phyloP scores from a whole-genome alignment of 23 tunicate species.

The Ascidia mentula region DNA sequence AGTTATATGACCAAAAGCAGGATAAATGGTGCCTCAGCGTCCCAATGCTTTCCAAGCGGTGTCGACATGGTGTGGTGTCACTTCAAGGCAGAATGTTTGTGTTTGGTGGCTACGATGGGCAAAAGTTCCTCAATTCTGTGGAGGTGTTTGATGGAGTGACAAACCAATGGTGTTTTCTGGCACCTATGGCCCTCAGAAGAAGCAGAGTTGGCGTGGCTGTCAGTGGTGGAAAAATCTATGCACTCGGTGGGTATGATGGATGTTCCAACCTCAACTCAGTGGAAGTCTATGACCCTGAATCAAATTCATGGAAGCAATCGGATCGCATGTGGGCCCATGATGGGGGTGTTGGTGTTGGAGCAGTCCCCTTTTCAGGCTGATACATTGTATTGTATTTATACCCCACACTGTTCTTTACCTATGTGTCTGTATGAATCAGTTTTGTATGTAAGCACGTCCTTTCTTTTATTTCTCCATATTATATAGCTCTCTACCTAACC shows the following conservation, averaged over 20 bases:
- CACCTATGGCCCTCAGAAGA: conserved; percentile 82
- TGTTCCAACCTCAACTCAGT: conserved; percentile 79
- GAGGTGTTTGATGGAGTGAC: conserved; percentile 81
- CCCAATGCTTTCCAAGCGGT: conserved; percentile 85
- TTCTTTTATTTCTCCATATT: too few relatives aligned
- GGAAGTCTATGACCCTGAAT: conserved; percentile 83
- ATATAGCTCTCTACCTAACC: too few relatives aligned
- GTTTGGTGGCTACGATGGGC: conserved; percentile 97
- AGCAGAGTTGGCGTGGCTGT: conserved; percentile 88
- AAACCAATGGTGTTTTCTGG: conserved; percentile 63
- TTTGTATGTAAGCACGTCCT: background rate
- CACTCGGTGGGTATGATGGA: conserved; percentile 98
- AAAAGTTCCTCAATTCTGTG: conserved; percentile 61
- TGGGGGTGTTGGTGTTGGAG: conserved; percentile 99
- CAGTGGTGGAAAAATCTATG: conserved; percentile 84
- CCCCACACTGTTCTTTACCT: background rate
- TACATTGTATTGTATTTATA: background rate
- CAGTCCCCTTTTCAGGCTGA: conserved; percentile 36
- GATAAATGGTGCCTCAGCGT: conserved; percentile 56
- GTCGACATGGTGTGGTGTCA: conserved; percentile 81
- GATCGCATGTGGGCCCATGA: conserved; percentile 93
- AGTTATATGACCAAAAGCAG: conserved; percentile 45
- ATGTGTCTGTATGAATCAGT: background rate
- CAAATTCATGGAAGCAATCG: conserved; percentile 57
- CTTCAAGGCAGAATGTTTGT: conserved; percentile 81